Evolutionary conservation across 2,888 invertebrate genomes (phyloP).

Genomic region (Brassicogethes aeneus): DNA sequence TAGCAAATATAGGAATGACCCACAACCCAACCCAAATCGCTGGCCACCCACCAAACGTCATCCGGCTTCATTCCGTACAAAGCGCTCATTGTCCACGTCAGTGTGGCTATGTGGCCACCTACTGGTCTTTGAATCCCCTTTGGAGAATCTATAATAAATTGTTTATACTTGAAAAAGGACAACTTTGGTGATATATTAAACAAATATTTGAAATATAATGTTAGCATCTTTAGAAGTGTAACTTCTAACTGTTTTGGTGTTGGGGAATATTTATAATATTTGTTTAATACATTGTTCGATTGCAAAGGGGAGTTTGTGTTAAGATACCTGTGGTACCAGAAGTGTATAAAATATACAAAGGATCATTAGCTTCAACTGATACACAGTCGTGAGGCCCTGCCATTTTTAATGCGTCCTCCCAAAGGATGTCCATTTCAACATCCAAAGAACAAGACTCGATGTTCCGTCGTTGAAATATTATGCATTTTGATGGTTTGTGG

Average conservation of each 20-base stretch:
- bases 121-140: constrained; percentile 82
- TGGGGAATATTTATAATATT: no score
- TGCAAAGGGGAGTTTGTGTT: no score
- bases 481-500: constrained; percentile 67
- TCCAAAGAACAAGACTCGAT: constrained; percentile 56
- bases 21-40: constrained; percentile 87
- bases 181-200: no score
- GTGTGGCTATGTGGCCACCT: constrained; percentile 78
- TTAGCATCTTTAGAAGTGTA: no score
- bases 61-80: constrained; percentile 71
- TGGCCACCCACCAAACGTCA: constrained; percentile 88
- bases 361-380: constrained; percentile 80
- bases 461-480: constrained; percentile 72
- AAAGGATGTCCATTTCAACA: constrained; percentile 61
- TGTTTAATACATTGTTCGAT: no score
- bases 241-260: no score
- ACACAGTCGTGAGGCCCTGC: constrained; percentile 70
- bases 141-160: constrained; percentile 43
- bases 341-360: constrained; percentile 86
- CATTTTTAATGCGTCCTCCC: constrained; percentile 61
- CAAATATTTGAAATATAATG: no score
- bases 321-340: constrained; percentile 81
- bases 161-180: no score
- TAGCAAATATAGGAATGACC: constrained; percentile 94
- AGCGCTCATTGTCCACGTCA: constrained; percentile 76